Evolutionary conservation across 2,113 vertebrate genomes (phyloP), one percentile per base, ranked within the genome.

Genomic region (Dicaeum eximium): DNA sequence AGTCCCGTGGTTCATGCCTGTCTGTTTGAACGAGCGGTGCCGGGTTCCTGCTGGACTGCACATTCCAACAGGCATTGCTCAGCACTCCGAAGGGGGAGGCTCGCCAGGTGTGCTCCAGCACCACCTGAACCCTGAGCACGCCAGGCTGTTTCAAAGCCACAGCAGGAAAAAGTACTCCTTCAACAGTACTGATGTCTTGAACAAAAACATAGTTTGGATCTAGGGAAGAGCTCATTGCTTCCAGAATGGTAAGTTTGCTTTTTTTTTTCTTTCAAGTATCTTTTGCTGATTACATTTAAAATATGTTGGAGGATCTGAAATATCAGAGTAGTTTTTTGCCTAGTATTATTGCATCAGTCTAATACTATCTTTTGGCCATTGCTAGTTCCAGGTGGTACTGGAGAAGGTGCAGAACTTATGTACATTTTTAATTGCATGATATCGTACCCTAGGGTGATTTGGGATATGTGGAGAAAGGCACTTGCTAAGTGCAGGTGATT

Each of bases 221-320:
- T 93, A 92, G 75, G 70, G 20, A 50, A 61, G 84, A 95, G 33
- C 38, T 89, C n/a, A 64, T 65, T 13, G 67, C 62, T 90, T 92
- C 82, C 77, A 91, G 60, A 93, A 96, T 96, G 96, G 97, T 98
- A 90, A 98, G 97, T 97, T 47, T 37, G 16, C 13, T 50, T 50
- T 90, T 38, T 38, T 48, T 50, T 28, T 72, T 40, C 28, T 86
- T 82, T 66, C 6, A n/a, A 51, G 2, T 81, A 6, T 71, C 21
- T 75, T 83, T 61, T 57, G 18, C 11, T 92, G 31, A 6, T 74
- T 93, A 35, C 6, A 5, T 85, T 95, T 83, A 79, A 79, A 86
- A 62, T 61, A 20, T 3, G 40, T 80, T 28, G 28, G 35, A 71
- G n/a, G 31, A 51, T n/a, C 31, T 90, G 72, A 88, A 74, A 60